Conservation (phyloP, 2,797 vertebrate genomes). For the Spea hammondii region DNA sequence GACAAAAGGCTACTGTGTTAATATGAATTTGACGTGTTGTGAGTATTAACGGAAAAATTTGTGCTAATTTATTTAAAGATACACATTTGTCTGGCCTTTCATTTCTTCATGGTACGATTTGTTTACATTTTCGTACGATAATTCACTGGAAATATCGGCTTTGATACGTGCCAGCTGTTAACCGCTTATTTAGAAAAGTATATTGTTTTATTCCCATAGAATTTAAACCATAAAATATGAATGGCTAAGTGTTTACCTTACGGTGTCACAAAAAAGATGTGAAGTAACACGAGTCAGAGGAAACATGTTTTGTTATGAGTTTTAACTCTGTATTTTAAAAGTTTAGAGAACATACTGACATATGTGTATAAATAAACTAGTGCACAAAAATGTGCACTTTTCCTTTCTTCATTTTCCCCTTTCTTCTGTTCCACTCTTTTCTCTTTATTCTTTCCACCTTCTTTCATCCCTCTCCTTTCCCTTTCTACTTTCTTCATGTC, state of each 20-base stretch:
- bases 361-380: too few species aligned
- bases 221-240: not conserved
- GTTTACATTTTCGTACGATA: conserved; percentile 23
- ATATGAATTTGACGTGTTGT: conserved; percentile 24
- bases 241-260: not conserved
- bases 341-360: too few species aligned
- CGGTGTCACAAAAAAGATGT: not conserved
- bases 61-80: conserved; percentile 27
- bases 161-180: not conserved
- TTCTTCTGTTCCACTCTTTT: too few species aligned
- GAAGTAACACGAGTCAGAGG: too few species aligned
- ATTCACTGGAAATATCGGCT: not conserved
- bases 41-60: conserved; percentile 7
- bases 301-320: too few species aligned
- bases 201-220: conserved; percentile 12
- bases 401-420: too few species aligned
- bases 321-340: too few species aligned
- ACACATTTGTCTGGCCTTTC: conserved; percentile 11
- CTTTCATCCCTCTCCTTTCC: too few species aligned
- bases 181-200: not conserved
- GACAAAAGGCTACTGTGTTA: conserved; percentile 38
- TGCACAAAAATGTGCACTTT: too few species aligned
- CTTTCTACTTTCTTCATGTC: too few species aligned
- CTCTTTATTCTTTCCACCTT: too few species aligned
- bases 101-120: conserved; percentile 1